A percentile compares a stretch with the other conserved stretches of the same genome.
phyloP scores from a whole-genome alignment of 2,113 vertebrate genomes.

The Mionectes macconnelli region DNA sequence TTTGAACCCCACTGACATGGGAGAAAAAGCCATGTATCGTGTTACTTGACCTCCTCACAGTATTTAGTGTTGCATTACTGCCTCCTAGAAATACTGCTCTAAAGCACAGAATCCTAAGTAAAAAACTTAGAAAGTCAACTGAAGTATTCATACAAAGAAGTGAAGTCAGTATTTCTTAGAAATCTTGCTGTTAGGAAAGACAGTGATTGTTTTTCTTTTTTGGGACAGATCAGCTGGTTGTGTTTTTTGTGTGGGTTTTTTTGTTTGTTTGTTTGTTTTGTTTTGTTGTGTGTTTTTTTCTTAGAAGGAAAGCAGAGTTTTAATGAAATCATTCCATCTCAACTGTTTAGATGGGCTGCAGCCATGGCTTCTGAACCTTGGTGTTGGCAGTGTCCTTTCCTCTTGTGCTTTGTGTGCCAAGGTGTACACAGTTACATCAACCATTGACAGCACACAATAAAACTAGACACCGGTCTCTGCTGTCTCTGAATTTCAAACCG shows the following conservation, averaged over 20 bases:
- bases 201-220: background rate
- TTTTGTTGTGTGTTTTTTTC: background rate
- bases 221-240: background rate
- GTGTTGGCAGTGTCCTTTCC: background rate
- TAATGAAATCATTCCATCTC: background rate
- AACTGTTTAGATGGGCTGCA: background rate
- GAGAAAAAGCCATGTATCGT: background rate
- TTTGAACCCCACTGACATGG: background rate
- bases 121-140: background rate
- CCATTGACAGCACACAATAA: background rate
- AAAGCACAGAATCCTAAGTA: background rate
- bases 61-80: constrained; percentile 28
- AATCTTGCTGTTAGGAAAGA: background rate
- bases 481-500: background rate
- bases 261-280: background rate
- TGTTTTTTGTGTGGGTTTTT: background rate
- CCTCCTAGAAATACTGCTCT: constrained; percentile 4
- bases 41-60: constrained; percentile 17
- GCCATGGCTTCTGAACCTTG: background rate
- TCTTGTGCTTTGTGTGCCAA: fast-evolving
- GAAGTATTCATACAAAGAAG: background rate
- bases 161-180: background rate
- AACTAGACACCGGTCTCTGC: background rate
- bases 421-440: background rate
- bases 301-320: background rate